Evolutionary conservation across 2,113 vertebrate genomes (phyloP).

Genomic region (Psophia crepitans): DNA sequence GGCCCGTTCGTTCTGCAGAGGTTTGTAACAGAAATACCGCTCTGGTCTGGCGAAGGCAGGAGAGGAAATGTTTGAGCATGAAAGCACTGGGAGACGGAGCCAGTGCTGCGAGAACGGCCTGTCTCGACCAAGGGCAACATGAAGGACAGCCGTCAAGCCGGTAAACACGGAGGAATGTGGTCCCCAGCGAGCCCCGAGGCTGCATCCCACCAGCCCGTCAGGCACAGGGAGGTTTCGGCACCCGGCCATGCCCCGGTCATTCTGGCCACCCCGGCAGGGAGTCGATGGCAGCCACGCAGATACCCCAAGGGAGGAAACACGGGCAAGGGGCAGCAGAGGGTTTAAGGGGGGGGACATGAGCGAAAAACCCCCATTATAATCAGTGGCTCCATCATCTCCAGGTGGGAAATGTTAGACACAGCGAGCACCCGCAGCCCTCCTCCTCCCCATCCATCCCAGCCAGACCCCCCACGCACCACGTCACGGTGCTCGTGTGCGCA

Average conservation of each 20-base stretch:
- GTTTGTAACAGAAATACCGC: not conserved
- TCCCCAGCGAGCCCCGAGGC: rapidly evolving
- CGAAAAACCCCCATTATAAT: rapidly evolving
- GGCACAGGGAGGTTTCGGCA: not conserved
- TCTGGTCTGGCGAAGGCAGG: not conserved
- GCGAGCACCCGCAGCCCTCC: not conserved
- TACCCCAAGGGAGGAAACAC: not conserved
- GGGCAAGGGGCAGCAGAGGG: not conserved
- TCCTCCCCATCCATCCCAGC: not conserved
- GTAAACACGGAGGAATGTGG: not conserved
- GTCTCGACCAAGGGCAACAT: not conserved
- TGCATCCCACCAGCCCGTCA: not conserved
- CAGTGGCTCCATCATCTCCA: not conserved
- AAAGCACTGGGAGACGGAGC: not conserved
- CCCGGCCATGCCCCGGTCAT: not conserved
- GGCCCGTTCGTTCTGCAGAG: not conserved
- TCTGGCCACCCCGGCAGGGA: not conserved
- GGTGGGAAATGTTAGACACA: not conserved
- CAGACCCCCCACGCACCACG: not conserved
- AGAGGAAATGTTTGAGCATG: not conserved
- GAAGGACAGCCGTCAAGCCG: rapidly evolving
- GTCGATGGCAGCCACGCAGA: rapidly evolving
- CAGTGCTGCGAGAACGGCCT: not conserved
- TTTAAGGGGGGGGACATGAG: not conserved
- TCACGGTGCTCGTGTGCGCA: rapidly evolving